Evolutionary conservation across 2,888 invertebrate genomes (phyloP), one percentile per base, ranked within the genome.

Genomic region (Laothoe populi): DNA sequence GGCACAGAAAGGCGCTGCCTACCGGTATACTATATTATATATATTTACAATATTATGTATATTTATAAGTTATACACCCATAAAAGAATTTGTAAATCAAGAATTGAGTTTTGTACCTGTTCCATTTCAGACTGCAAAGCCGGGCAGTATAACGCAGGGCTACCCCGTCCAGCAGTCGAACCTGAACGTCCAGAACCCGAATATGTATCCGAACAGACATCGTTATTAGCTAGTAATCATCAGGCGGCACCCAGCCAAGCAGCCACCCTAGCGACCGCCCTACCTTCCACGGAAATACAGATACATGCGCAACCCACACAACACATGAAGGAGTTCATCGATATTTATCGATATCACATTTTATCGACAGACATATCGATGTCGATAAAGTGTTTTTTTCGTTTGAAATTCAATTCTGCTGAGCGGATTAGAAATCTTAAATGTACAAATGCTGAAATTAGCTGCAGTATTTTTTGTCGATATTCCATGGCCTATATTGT

Each of bases 61-160:
- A n/a, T n/a, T n/a, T n/a, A n/a, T n/a, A 44, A 21, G n/a, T 58
- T 4, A 26, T 7, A 44, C n/a, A n/a, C n/a, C n/a, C n/a, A n/a
- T n/a, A n/a, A n/a, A n/a, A n/a, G n/a, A n/a, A n/a, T n/a, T n/a
- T n/a, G n/a, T n/a, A 35, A 7, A 21, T 21, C 11, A 11, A 10
- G 2, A 3, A n/a, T 24, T 21, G 1, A 59, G 58, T 61, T 59
- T 64, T 60, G n/a, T 3, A 64, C 72, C 63, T 62, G 68, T 78
- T 83, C 4, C 82, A 96, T 78, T 83, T 4, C 82, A 96, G 95
- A 94, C 95, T 64, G 88, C 95, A n/a, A 96, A 96, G 80, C 94
- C 96, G 0, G 96, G 97, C 65, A 96, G 96, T 75, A 97, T 97
- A 66, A 96, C 97, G 0, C 95, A 97, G 65, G 97, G 97, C 2